Base-by-base conservation (phyloP, 2,797 vertebrate species). In the Spea hammondii region DNA sequence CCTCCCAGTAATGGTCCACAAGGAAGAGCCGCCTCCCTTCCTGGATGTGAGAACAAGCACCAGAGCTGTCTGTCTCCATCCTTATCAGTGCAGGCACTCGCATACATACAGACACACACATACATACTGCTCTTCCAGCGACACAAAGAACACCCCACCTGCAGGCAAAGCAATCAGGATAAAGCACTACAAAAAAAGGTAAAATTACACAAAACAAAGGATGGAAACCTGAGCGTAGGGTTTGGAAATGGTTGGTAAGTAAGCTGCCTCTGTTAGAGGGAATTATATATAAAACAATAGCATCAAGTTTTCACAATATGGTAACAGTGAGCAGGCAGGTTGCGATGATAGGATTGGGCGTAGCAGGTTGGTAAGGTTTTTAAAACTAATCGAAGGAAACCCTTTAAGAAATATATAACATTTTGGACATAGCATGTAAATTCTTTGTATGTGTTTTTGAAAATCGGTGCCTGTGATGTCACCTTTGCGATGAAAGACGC, bases 1-100 rank as follows among this genome's bases (percentile, higher is more conserved):
- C 68, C 74, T 77, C 74, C 79, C 74, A 81, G 53, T 59, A 49
- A 68, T 81, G 79, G 74, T 77, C 80, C 75, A 82, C 72, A 82
- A 68, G 70, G 50, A 77, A 78, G 55, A 73, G 4, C 60, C 75
- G 69, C 80, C 75, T 78, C 75, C 65, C 70, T 71, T 77, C 5
- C 14, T 69, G 75, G 65, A 77, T 69, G 80, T 82, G 80, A 14
- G 65, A 69, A 73, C 74, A 72, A 66, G 48, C 74, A 72, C 70
- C 70, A 78, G 70, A 73, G 75, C 65, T 50, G 70, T 62, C 74
- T 68, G 46, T 64, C 69, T 74, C 70, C 79, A 77, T 73, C 64
- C 48, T 54, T 73, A 77, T 69, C 74, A 81, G 55, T 47, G 32
- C 64, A 60, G 66, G 53, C 65, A 66, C 74, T 68, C 60, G 45